These are phyloP conservation scores for Trachythela sp. DNA, from an alignment of 64 coral and sea anemone genomes.

Conservation along the genomic window DNA sequence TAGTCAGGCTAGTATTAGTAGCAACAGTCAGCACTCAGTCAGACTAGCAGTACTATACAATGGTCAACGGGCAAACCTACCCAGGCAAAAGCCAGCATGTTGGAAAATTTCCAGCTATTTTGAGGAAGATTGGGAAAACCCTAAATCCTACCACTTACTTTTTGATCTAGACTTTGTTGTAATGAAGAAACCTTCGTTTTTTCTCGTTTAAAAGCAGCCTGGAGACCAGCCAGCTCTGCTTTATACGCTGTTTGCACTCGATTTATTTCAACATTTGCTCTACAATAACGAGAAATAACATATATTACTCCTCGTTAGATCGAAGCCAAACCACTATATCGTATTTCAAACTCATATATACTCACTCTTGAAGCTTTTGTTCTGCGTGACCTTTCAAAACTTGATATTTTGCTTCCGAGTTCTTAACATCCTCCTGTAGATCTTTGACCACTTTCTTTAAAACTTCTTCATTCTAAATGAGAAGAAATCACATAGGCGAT, in stretches of 20 bases:
- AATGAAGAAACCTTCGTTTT: not conserved
- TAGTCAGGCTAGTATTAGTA: no score
- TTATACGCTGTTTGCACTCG: not conserved
- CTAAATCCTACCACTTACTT: no score
- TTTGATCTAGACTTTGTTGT: conserved; percentile 18
- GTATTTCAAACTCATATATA: not conserved
- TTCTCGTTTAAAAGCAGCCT: not conserved
- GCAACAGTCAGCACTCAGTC: no score
- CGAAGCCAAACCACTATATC: not conserved
- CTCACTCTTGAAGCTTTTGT: not conserved
- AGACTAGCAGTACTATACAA: no score
- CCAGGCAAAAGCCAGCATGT: no score
- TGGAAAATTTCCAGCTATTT: no score
- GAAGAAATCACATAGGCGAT: not conserved
- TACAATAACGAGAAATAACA: not conserved
- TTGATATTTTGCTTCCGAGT: not conserved
- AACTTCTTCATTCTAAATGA: not conserved
- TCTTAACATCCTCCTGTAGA: not conserved
- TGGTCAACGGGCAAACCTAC: no score
- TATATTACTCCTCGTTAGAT: not conserved
- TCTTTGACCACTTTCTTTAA: conserved; percentile 1
- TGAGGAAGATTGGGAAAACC: no score
- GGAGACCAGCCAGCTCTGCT: not conserved
- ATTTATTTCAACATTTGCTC: not conserved
- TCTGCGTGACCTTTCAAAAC: not conserved